A percentile compares a stretch with the other conserved stretches of the same genome.
Evolutionary conservation across 2,797 vertebrate species (phyloP).

Genomic region (Yasuhikotakia modesta): DNA sequence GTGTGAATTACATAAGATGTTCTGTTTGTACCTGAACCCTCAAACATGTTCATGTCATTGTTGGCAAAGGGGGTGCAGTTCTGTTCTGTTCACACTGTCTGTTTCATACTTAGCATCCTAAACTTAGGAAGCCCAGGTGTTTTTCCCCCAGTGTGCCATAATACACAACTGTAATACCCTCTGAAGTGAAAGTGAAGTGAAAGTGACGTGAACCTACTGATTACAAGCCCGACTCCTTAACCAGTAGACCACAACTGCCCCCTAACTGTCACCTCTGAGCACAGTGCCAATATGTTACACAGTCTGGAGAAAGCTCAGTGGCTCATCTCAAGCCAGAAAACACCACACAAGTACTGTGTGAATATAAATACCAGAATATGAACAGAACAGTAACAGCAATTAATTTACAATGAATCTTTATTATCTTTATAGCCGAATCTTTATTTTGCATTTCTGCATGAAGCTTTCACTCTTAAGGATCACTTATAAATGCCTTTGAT

Average conservation of each 20-base stretch:
- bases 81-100: constrained; percentile 7
- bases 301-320: constrained; percentile 76
- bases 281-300: constrained; percentile 74
- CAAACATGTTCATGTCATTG: background rate
- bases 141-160: constrained; percentile 70
- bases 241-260: no score
- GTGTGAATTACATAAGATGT: constrained; percentile 78
- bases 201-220: no score
- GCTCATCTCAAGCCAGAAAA: constrained; percentile 75
- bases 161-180: no score
- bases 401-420: no score
- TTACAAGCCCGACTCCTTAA: no score
- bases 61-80: no score
- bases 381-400: background rate
- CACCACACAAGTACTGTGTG: constrained; percentile 76
- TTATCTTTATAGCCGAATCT: no score
- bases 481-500: no score
- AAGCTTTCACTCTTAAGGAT: no score
- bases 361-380: background rate
- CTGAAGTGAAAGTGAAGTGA: no score
- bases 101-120: constrained; percentile 68
- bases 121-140: constrained; percentile 66
- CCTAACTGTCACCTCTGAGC: constrained; percentile 65
- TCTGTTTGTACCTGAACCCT: background rate
- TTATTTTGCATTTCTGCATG: background rate